These are phyloP conservation scores for Sorex maritimensis DNA, from an alignment of 2,797 vertebrate genomes.

Conservation along the genomic window DNA sequence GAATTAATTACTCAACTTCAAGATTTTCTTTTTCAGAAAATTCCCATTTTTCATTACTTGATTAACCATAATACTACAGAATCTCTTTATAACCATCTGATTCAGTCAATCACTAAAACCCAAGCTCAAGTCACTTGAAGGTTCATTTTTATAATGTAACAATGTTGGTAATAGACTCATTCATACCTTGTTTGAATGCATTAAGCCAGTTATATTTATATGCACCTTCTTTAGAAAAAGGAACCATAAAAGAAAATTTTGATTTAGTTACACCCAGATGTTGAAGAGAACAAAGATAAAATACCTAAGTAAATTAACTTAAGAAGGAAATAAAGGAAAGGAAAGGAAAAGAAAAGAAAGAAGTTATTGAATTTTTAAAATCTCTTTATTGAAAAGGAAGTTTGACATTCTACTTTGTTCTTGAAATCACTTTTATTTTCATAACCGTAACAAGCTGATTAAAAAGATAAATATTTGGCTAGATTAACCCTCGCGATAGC, in stretches of 20 bases:
- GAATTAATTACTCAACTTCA: slow-evolving; percentile 24
- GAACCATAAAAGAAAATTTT: slow-evolving; percentile 71
- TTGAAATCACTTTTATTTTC: slow-evolving; percentile 79
- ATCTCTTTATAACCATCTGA: slow-evolving; percentile 42
- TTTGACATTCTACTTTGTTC: slow-evolving; percentile 82
- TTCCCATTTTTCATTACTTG: slow-evolving; percentile 59
- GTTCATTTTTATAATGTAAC: slow-evolving; percentile 29
- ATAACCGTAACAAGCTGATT: slow-evolving; percentile 61
- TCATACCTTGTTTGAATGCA: neutral
- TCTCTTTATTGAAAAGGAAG: slow-evolving; percentile 75
- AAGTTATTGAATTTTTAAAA: slow-evolving; percentile 54
- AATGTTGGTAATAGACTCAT: neutral
- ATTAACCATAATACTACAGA: neutral
- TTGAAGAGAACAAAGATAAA: slow-evolving; percentile 79
- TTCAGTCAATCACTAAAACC: slow-evolving; percentile 42
- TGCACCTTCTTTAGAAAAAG: slow-evolving; percentile 71
- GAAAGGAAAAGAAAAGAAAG: slow-evolving; percentile 66
- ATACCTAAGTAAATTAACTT: slow-evolving; percentile 81
- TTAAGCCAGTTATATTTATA: neutral
- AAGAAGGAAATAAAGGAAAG: neutral
- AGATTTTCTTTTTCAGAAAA: slow-evolving; percentile 22
- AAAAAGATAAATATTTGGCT: slow-evolving; percentile 67
- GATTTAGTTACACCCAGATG: slow-evolving; percentile 75
- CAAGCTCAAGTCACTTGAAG: slow-evolving; percentile 48
- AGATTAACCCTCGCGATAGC: slow-evolving; percentile 55